Evolutionary conservation across 1,140 invertebrate species (phyloP).

Genomic region (Drosophila bipectinata): DNA sequence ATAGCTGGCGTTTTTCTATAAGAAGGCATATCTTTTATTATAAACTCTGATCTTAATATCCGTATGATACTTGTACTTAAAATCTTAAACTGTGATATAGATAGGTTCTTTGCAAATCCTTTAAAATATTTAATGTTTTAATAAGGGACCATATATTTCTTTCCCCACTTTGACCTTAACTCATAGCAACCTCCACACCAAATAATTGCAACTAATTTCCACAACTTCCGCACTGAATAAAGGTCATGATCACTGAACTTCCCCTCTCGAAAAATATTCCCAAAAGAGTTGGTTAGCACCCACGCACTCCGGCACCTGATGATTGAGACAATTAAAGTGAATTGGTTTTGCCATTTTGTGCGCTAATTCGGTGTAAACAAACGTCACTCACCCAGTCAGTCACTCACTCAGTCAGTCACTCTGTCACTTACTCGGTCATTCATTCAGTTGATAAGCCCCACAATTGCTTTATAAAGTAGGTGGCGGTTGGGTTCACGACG

Average conservation of each 20-base stretch:
- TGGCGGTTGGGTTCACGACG: slow-evolving; percentile 17
- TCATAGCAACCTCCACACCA: too few relatives aligned
- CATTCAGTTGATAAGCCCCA: slow-evolving; percentile 1
- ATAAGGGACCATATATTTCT: too few relatives aligned
- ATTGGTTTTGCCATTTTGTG: slow-evolving; percentile 57
- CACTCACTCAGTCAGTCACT: slow-evolving; percentile 18
- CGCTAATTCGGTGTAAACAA: slow-evolving; percentile 73
- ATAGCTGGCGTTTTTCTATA: too few relatives aligned
- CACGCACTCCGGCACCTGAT: slow-evolving; percentile 29
- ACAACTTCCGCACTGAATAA: slow-evolving; percentile 26
- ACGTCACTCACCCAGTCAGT: slow-evolving; percentile 32
- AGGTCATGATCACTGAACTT: slow-evolving; percentile 26
- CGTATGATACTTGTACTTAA: too few relatives aligned
- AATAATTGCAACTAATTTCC: slow-evolving; percentile 13
- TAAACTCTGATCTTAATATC: too few relatives aligned
- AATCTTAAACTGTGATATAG: too few relatives aligned
- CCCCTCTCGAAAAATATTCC: too few relatives aligned
- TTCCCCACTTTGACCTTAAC: too few relatives aligned
- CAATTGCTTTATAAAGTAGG: slow-evolving; percentile 13
- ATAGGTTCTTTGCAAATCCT: too few relatives aligned
- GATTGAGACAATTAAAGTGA: slow-evolving; percentile 71
- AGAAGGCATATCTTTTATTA: too few relatives aligned
- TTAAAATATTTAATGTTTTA: too few relatives aligned
- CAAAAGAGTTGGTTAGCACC: slow-evolving; percentile 10
- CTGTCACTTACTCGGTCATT: background rate